phyloP scores from a whole-genome alignment of 2,797 vertebrate species.

The Micrastur ruficollis region DNA sequence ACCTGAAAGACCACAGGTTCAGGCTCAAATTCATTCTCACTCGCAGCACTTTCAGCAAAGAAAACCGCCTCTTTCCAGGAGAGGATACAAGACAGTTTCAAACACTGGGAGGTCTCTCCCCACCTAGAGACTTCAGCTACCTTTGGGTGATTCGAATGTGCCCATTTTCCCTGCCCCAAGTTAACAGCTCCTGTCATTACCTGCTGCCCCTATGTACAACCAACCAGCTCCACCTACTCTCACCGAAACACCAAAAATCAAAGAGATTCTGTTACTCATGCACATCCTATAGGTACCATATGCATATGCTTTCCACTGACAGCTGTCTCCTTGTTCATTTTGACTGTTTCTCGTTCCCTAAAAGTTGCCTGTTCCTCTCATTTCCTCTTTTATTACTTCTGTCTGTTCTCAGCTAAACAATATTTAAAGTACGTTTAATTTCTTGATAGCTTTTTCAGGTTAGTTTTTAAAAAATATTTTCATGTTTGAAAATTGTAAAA shows the following conservation, averaged over 20 bases:
- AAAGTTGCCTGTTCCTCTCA: background rate
- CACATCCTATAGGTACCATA: background rate
- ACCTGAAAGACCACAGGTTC: background rate
- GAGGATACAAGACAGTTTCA: background rate
- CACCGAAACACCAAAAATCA: background rate
- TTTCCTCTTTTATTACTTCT: background rate
- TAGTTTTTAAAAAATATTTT: background rate
- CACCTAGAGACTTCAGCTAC: background rate
- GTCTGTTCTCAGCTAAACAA: background rate
- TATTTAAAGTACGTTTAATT: background rate
- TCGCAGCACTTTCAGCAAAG: background rate
- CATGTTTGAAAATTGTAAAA: background rate
- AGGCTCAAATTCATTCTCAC: background rate
- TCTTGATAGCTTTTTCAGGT: background rate
- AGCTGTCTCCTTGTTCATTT: background rate
- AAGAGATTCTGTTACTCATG: background rate
- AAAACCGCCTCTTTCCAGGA: background rate
- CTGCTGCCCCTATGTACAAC: background rate
- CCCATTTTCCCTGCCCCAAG: background rate
- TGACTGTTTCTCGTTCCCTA: background rate
- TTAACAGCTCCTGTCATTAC: background rate
- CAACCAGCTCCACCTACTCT: background rate
- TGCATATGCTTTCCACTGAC: background rate
- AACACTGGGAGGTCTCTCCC: background rate
- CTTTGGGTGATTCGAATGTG: background rate